Base-by-base conservation (phyloP, 1,140 invertebrate species). In the Zaprionus gabonicus region DNA sequence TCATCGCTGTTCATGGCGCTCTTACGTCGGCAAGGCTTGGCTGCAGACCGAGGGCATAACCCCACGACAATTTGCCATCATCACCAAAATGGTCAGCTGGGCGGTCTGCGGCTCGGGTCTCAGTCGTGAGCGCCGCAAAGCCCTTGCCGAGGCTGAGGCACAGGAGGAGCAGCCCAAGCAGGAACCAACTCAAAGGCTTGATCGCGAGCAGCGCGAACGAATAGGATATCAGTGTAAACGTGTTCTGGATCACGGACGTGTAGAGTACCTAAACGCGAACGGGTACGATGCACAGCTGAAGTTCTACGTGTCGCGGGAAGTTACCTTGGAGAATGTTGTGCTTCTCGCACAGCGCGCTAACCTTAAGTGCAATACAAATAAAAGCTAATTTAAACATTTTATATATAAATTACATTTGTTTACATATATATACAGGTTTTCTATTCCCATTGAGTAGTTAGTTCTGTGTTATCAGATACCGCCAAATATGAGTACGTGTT, bases 51-150 rank as follows among this genome's bases (percentile, higher is more conserved):
- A 95, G 73, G 94, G 94, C 4, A 94, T 98, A 25, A 93, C 81
- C 1, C 80, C 85, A 1, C 91, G 94, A n/a, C 95, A 98, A 56
- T 97, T 98, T 93, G 94, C 95, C 66, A 94, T 97, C 31, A 94
- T 98, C 76, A 95, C 95, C 62, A 96, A 96, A 67, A 94, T 98
- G 56, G 95, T 96, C 9, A 96, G 96, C 83, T 98, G 97, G 97
- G 96, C 96, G 0, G 97, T 96, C 20, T 97, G 97, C 93, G 96
- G 96, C 5, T 94, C 94, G 44, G 95, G 95, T 0, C 81, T 94
- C 36, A 94, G 94, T 68, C 91, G 94, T 59, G 93, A 94, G 66
- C 82, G 85, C 9, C 90, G 90, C 56, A 80, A 78, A 27, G 81
- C 91, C 83, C 90, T 79, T 92, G 93, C 68, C 92, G 85, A 82